phyloP scores from a whole-genome alignment of 2,113 vertebrate species.

The Enhydra lutris region DNA sequence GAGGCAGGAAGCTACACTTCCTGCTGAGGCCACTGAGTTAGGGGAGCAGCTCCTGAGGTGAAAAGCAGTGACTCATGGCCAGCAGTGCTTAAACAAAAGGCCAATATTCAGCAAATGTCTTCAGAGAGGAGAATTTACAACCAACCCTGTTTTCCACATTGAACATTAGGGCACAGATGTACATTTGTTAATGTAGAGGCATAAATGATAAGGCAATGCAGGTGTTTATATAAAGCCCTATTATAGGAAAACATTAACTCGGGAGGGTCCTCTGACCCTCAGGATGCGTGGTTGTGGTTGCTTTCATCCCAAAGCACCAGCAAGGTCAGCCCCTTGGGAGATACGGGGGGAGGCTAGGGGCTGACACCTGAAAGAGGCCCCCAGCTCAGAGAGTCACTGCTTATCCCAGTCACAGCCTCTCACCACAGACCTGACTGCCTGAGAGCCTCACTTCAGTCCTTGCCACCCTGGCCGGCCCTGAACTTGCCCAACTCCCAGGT shows the following conservation, averaged over 20 bases:
- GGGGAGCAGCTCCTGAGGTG: not conserved
- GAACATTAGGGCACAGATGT: not conserved
- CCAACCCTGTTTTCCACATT: not conserved
- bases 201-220: not conserved
- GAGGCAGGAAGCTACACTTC: not conserved
- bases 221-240: not conserved
- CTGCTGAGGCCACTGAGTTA: not conserved
- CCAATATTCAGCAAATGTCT: not conserved
- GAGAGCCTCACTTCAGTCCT: not conserved
- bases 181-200: not conserved
- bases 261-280: not conserved
- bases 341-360: not conserved
- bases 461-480: not conserved
- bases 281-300: not conserved
- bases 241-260: not conserved
- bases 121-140: not conserved
- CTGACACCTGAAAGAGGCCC: not conserved
- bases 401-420: not conserved
- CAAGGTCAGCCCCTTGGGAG: not conserved
- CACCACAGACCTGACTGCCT: not conserved
- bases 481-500: not conserved
- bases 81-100: not conserved
- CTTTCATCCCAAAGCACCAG: not conserved
- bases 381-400: not conserved
- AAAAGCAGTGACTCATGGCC: not conserved